These are phyloP conservation scores for Lophotriccus pileatus DNA, from an alignment of 2,797 vertebrate species.

Conservation along the genomic window DNA sequence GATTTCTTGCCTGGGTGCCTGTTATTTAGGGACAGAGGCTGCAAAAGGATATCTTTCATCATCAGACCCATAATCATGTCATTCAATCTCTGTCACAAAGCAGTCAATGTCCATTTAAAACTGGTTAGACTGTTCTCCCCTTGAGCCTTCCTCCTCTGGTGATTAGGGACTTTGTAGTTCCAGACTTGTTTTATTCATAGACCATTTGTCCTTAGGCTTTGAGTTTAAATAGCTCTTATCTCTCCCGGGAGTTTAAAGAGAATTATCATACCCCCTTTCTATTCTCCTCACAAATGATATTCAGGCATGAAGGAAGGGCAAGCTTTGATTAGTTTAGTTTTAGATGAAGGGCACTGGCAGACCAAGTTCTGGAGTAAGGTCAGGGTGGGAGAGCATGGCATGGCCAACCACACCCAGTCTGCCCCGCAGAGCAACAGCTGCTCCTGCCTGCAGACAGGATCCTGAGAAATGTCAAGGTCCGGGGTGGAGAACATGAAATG, in stretches of 20 bases:
- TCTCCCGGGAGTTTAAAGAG: constrained; percentile 20
- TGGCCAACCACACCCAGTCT: not conserved
- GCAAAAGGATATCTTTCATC: not conserved
- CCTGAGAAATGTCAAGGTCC: not conserved
- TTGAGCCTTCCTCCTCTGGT: not conserved
- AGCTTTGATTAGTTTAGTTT: not conserved
- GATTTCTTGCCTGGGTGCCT: not conserved
- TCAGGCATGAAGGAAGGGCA: not conserved
- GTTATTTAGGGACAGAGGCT: not conserved
- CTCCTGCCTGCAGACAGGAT: not conserved
- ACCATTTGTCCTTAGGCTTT: constrained; percentile 30
- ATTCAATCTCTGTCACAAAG: not conserved
- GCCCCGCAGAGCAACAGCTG: not conserved
- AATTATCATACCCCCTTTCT: not conserved
- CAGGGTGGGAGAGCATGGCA: not conserved
- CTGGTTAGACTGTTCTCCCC: not conserved
- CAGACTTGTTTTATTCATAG: constrained; percentile 47
- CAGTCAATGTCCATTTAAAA: not conserved
- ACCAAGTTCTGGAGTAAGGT: not conserved
- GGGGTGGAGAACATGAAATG: not conserved
- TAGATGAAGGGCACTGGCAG: not conserved
- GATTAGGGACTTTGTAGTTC: not conserved
- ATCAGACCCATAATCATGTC: not conserved
- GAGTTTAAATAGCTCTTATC: constrained; percentile 28
- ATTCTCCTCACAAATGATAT: not conserved